These are phyloP conservation scores for Tenodera sinensis DNA, from an alignment of 2,888 invertebrate genomes.

Conservation along the genomic window DNA sequence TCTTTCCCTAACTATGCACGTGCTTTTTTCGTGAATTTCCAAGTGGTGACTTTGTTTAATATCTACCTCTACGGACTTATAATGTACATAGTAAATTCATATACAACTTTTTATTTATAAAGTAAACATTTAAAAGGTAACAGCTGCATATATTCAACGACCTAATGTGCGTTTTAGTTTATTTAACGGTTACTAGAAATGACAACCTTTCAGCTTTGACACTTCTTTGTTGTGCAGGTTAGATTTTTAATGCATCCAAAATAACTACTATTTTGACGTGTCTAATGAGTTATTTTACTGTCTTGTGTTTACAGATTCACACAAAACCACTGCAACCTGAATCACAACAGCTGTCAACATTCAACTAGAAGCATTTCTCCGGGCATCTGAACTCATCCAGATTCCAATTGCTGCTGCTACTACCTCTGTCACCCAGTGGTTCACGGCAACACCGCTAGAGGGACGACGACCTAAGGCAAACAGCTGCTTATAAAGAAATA, in stretches of 20 bases:
- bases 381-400: conserved; percentile 1
- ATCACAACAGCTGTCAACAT: neutral
- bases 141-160: neutral
- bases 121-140: neutral
- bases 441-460: conserved; percentile 23
- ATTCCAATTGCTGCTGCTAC: conserved; percentile 1
- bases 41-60: neutral
- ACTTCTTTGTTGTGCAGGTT: neutral
- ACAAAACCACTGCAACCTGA: neutral
- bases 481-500: conserved; percentile 21
- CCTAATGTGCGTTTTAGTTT: neutral
- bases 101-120: neutral
- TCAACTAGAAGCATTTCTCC: neutral
- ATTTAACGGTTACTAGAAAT: neutral
- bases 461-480: conserved; percentile 24
- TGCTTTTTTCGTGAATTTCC: neutral
- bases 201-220: neutral
- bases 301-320: conserved; percentile 4
- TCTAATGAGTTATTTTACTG: neutral
- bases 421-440: conserved; percentile 13
- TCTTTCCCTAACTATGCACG: neutral
- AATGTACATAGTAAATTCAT: neutral
- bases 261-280: neutral
- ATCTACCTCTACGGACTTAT: neutral
- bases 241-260: neutral